Conservation (phyloP, 37 sponge, comb jelly and placozoan species). For the Aphrocallistes beatrix region DNA sequence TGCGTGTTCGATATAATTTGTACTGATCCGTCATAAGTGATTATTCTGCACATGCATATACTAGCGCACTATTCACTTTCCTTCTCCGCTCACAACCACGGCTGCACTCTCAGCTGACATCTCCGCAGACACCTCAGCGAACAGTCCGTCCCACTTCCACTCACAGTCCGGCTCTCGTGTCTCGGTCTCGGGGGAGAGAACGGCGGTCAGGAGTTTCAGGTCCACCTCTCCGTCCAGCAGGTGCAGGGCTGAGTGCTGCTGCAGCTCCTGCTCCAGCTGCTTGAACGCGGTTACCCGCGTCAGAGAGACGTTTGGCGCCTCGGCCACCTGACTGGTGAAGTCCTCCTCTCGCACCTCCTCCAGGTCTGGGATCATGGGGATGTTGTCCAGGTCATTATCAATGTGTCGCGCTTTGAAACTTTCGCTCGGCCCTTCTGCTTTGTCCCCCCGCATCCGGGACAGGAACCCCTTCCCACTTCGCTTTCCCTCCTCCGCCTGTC, state of each 20-base stretch:
- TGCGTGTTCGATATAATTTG: no score
- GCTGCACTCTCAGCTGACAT: neutral
- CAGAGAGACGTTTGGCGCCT: slow-evolving; percentile 41
- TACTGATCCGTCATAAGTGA: no score
- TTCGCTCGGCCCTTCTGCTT: neutral
- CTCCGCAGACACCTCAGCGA: neutral
- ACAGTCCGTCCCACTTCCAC: slow-evolving; percentile 11
- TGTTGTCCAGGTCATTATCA: slow-evolving; percentile 2
- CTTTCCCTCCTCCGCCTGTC: neutral
- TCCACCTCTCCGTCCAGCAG: slow-evolving; percentile 54
- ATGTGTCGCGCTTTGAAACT: neutral
- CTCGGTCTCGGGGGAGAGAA: slow-evolving; percentile 44
- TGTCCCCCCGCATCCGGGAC: neutral
- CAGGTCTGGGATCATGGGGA: slow-evolving; percentile 53
- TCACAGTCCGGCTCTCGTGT: slow-evolving; percentile 33
- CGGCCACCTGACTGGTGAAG: slow-evolving; percentile 35
- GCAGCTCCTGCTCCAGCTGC: slow-evolving; percentile 48
- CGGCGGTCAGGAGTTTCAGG: slow-evolving; percentile 41
- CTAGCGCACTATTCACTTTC: no score
- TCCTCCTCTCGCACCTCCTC: slow-evolving; percentile 58
- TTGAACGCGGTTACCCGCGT: slow-evolving; percentile 55
- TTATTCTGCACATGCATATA: no score
- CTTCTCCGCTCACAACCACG: no score
- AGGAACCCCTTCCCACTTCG: slow-evolving; percentile 9
- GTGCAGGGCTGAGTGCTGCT: slow-evolving; percentile 44